Evolutionary conservation across 1,140 invertebrate species (phyloP).

Genomic region (Batillaria attramentaria): DNA sequence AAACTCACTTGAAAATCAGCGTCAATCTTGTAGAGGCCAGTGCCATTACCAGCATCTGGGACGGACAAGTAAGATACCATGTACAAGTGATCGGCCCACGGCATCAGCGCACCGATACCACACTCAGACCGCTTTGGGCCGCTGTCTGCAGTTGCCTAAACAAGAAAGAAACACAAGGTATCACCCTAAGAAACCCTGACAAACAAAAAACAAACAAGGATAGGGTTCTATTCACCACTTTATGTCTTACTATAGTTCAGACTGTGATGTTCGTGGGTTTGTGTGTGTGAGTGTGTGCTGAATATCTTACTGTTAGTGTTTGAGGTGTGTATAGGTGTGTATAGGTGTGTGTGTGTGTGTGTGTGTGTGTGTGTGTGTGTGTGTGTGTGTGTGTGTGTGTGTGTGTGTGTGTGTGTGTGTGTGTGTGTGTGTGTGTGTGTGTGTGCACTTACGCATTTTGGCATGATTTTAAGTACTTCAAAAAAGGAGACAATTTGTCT

Average conservation of each 20-base stretch:
- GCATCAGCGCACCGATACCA: constrained; percentile 47
- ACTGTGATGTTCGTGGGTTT: no score
- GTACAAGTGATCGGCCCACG: constrained; percentile 47
- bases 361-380: background rate
- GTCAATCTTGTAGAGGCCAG: constrained; percentile 42
- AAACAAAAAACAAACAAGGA: background rate
- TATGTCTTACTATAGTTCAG: background rate
- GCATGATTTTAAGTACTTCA: no score
- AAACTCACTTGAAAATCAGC: constrained; percentile 35
- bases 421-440: background rate
- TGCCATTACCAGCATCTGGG: constrained; percentile 42
- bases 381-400: background rate
- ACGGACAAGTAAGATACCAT: constrained; percentile 45
- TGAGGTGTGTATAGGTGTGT: background rate
- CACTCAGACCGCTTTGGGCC: constrained; percentile 39
- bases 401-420: background rate
- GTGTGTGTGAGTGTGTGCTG: no score
- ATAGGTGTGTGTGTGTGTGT: background rate
- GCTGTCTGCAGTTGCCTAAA: constrained; percentile 36
- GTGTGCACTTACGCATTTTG: no score
- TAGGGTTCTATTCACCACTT: background rate
- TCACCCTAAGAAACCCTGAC: background rate
- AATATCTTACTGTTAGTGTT: no score
- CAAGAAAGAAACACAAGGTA: background rate
- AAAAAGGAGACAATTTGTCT: background rate